Conservation (phyloP, 1,140 invertebrate species). For the Drosophila pandora region DNA sequence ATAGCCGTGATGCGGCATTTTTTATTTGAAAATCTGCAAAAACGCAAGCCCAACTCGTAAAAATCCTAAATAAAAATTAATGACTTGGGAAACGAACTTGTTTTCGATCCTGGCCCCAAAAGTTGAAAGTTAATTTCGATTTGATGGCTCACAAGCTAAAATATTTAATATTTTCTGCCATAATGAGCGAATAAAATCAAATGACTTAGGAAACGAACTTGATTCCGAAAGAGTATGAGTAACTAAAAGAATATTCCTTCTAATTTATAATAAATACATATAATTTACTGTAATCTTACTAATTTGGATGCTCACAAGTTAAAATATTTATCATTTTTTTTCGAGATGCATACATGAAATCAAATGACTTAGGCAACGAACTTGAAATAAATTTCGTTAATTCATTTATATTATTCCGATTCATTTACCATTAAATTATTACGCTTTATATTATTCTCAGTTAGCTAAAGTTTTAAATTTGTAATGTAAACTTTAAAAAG, state of each 20-base stretch:
- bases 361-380: background rate
- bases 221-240: too few species aligned
- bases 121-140: background rate
- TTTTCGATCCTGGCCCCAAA: conserved; percentile 14
- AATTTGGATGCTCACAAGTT: too few species aligned
- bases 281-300: too few species aligned
- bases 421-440: background rate
- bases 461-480: conserved; percentile 9
- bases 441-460: background rate
- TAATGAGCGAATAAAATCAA: background rate
- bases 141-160: background rate
- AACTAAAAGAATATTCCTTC: too few species aligned
- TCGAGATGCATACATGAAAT: background rate
- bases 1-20: conserved; percentile 48
- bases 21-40: conserved; percentile 28
- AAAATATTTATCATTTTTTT: too few species aligned
- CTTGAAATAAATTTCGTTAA: too few species aligned
- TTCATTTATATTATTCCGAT: too few species aligned
- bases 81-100: conserved; percentile 72
- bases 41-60: conserved; percentile 4
- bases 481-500: conserved; percentile 10
- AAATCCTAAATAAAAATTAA: conserved; percentile 32
- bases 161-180: background rate
- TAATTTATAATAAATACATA: too few species aligned
- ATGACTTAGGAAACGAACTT: background rate